A percentile compares a stretch with the other conserved stretches of the same genome.
Conservation (phyloP, 1,140 invertebrate species). For the Atta colombica region DNA sequence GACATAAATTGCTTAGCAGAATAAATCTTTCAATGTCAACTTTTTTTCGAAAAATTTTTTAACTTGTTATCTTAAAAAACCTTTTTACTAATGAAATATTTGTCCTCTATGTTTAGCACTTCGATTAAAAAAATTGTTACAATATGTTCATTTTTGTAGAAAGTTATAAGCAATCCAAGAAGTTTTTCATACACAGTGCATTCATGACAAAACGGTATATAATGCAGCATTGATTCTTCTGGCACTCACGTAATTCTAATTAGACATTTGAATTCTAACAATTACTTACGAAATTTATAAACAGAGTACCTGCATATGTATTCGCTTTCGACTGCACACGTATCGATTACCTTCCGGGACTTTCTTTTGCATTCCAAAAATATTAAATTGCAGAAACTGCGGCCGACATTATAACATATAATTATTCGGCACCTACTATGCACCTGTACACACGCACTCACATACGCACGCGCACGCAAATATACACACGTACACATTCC, state of each 20-base stretch:
- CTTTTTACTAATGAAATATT: no score
- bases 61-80: no score
- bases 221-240: no score
- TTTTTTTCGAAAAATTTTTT: no score
- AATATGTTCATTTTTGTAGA: no score
- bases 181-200: no score
- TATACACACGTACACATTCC: background rate
- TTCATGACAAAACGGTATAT: no score
- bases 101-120: no score
- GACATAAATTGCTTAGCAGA: no score
- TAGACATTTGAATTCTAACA: background rate
- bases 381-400: slow-evolving; percentile 6
- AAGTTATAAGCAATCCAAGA: no score
- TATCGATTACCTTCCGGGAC: background rate
- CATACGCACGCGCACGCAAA: background rate
- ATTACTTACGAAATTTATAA: background rate
- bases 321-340: background rate
- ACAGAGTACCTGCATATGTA: background rate
- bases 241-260: background rate
- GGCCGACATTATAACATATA: slow-evolving; percentile 9
- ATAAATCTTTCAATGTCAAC: no score
- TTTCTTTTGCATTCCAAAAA: background rate
- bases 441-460: background rate
- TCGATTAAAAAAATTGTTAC: no score
- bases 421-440: slow-evolving; percentile 27